These are phyloP conservation scores for Drosophila yakuba DNA, from an alignment of 1,140 invertebrate species.

Conservation along the genomic window DNA sequence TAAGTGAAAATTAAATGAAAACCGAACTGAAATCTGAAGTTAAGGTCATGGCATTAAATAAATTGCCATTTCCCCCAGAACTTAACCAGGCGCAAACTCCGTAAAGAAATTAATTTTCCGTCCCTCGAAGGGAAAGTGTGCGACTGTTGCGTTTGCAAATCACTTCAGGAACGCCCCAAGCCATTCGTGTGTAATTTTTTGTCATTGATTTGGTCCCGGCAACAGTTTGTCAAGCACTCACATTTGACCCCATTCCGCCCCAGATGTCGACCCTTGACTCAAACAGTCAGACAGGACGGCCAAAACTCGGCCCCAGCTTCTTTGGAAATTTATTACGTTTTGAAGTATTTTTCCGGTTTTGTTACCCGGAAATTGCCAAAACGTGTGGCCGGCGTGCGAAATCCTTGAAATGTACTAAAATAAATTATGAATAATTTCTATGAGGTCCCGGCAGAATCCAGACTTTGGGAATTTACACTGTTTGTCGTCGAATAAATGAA, in stretches of 20 bases:
- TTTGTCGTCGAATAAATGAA: slow-evolving; percentile 63
- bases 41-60: slow-evolving; percentile 51
- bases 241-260: slow-evolving; percentile 26
- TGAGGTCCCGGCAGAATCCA: slow-evolving; percentile 26
- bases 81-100: slow-evolving; percentile 47
- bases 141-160: slow-evolving; percentile 38
- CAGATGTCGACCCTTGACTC: slow-evolving; percentile 59
- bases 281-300: slow-evolving; percentile 26
- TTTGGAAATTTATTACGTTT: slow-evolving; percentile 77
- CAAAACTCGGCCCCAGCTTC: slow-evolving; percentile 39
- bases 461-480: slow-evolving; percentile 54
- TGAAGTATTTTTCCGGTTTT: slow-evolving; percentile 79
- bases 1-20: slow-evolving; percentile 40
- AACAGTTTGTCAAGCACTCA: slow-evolving; percentile 70
- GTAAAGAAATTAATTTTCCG: slow-evolving; percentile 60
- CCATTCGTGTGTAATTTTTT: slow-evolving; percentile 73
- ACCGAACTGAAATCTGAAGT: slow-evolving; percentile 47
- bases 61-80: slow-evolving; percentile 46
- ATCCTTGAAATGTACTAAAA: slow-evolving; percentile 76
- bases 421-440: slow-evolving; percentile 82
- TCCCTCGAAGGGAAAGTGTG: background rate
- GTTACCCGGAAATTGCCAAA: slow-evolving; percentile 76
- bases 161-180: slow-evolving; percentile 39
- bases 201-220: slow-evolving; percentile 70
- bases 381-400: slow-evolving; percentile 72